phyloP scores from a whole-genome alignment of 1,140 invertebrate species.

The Cotesia typhae region DNA sequence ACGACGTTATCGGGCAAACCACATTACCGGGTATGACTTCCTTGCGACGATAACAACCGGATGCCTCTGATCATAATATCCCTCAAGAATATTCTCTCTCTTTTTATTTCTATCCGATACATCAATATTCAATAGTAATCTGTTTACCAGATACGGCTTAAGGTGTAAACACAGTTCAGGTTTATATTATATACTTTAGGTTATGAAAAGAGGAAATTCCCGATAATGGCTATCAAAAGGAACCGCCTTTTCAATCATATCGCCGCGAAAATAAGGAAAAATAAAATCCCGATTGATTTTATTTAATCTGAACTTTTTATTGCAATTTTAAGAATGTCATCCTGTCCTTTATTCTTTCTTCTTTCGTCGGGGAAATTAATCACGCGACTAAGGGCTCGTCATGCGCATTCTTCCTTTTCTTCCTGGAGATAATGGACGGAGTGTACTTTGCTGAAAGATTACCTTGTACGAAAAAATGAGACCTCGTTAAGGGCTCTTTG shows the following conservation, averaged over 20 bases:
- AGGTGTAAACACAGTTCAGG: no score
- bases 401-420: not conserved
- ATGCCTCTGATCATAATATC: not conserved
- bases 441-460: no score
- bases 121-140: not conserved
- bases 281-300: not conserved
- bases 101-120: conserved; percentile 3
- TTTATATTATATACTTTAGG: no score
- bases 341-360: not conserved
- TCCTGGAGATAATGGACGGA: not conserved
- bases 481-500: no score
- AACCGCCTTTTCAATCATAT: no score
- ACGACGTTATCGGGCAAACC: conserved; percentile 3
- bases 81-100: not conserved
- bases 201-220: no score
- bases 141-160: no score
- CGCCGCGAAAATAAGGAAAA: not conserved
- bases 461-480: no score
- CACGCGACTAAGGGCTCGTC: conserved; percentile 4
- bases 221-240: no score
- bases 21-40: not conserved
- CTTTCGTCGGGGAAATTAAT: conserved; percentile 14
- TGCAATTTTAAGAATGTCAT: not conserved
- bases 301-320: not conserved
- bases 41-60: conserved; percentile 16